Evolutionary conservation across 2,797 vertebrate genomes (phyloP).

Genomic region (Denticeps clupeoides): DNA sequence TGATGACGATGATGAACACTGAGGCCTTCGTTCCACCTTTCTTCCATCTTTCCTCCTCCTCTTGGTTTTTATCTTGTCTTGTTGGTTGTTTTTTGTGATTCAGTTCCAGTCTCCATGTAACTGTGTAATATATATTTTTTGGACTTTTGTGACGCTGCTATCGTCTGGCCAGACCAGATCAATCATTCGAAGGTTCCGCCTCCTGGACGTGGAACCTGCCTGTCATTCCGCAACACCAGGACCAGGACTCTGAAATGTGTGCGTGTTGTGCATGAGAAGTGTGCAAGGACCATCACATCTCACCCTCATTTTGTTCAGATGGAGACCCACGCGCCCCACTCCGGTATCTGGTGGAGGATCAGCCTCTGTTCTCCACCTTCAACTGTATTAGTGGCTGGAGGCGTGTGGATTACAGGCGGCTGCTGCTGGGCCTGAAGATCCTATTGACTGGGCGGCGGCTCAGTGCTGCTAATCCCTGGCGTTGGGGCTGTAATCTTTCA

Average conservation of each 20-base stretch:
- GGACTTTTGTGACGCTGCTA: slow-evolving; percentile 44
- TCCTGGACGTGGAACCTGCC: background rate
- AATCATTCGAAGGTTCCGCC: too few species aligned
- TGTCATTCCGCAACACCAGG: too few species aligned
- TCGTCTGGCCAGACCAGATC: slow-evolving; percentile 20
- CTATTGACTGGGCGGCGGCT: background rate
- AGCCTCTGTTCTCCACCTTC: background rate
- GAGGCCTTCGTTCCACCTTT: too few species aligned
- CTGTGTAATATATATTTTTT: slow-evolving; percentile 22
- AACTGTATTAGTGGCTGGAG: background rate
- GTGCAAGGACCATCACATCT: too few species aligned
- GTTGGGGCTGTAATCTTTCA: slow-evolving; percentile 6
- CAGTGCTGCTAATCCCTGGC: background rate
- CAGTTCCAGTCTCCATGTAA: too few species aligned
- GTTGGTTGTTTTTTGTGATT: slow-evolving; percentile 18
- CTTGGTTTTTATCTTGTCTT: slow-evolving; percentile 17
- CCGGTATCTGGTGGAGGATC: too few species aligned
- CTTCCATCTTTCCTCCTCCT: slow-evolving; percentile 16
- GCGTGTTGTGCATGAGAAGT: too few species aligned
- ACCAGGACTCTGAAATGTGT: too few species aligned
- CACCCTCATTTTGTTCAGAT: background rate
- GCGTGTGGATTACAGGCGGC: slow-evolving; percentile 19
- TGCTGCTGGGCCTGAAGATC: background rate
- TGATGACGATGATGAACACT: too few species aligned
- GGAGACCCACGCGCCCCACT: too few species aligned